Percentiles rank a stretch among this genome's conserved stretches.
phyloP scores from a whole-genome alignment of 2,797 vertebrate species.

The Otus scops region DNA sequence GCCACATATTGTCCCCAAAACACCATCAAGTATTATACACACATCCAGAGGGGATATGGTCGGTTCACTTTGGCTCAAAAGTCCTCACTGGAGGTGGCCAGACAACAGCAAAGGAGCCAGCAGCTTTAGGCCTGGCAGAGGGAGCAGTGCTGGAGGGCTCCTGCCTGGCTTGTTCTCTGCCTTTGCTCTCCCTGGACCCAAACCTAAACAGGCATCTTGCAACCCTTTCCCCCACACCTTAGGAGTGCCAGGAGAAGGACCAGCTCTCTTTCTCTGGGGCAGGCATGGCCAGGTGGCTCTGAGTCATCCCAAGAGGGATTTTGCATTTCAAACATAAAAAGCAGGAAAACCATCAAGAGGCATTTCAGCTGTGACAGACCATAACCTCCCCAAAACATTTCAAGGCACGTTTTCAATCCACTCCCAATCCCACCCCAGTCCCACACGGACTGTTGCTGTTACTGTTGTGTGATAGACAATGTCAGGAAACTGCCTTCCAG shows the following conservation, averaged over 20 bases:
- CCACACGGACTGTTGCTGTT: neutral
- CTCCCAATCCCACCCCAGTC: neutral
- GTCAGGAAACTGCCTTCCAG: constrained; percentile 73
- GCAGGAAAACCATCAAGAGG: neutral
- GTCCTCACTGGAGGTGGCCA: neutral
- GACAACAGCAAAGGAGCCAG: neutral
- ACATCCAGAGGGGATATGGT: neutral
- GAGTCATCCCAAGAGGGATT: neutral
- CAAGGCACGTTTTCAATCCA: constrained; percentile 16
- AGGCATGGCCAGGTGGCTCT: neutral
- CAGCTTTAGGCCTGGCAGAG: neutral
- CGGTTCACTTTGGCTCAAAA: neutral
- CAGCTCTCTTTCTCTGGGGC: neutral
- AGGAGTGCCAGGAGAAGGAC: neutral
- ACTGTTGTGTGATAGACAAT: too few species aligned
- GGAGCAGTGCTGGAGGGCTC: neutral
- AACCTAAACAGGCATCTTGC: neutral
- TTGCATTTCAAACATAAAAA: neutral
- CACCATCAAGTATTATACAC: neutral
- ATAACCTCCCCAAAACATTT: constrained; percentile 63
- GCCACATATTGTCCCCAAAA: neutral
- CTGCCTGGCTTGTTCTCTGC: neutral
- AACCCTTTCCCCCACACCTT: neutral
- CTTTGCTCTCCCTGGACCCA: neutral
- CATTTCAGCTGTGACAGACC: constrained; percentile 39